Base-by-base conservation (phyloP, 2,888 invertebrate genomes). In the Yponomeuta malinellus region DNA sequence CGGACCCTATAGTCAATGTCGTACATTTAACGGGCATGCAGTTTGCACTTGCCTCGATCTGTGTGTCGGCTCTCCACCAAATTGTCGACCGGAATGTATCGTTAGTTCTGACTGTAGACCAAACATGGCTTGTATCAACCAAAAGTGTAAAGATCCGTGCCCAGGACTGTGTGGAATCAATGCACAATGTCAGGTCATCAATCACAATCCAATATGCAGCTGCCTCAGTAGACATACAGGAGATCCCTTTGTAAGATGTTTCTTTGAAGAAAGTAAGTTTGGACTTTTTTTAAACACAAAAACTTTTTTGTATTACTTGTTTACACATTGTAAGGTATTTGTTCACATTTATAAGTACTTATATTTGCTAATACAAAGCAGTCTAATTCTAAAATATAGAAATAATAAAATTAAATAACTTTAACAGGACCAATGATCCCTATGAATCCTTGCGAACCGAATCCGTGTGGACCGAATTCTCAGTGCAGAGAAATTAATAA, bases 191-290 rank as follows among this genome's bases (percentile, higher is more conserved):
- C 95, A 95, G 90, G 96, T 96, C 70, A 94, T 96, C 69, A 95
- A 95, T 80, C 97, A 97, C 82, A 96, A 95, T 81, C 96, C 96
- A 4, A 94, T 96, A 78, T 96, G 96, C 86, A 95, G 95, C 82
- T 97, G 96, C 80, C 90, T 94, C 63, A 88, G 87, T 70, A 94
- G 94, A 71, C 95, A 93, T 78, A 93, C 94, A 59, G 97, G 97
- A 70, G 96, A 97, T 93, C 96, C 96, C 31, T 96, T 96, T 79
- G 93, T 94, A 76, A 94, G 94, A 85, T 96, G 96, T 86, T 86
- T 90, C 77, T 81, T 88, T 79, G 93, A 93, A 82, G 92, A 93
- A 87, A 93, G 94, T 95, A 94, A 94, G 94, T 92, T 79, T 75
- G 75, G 67, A 73, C 74, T n/a, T 69, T 71, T 59, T 71, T 48